Evolutionary conservation across 2,888 invertebrate genomes (phyloP).

Genomic region (Mythimna albipuncta): DNA sequence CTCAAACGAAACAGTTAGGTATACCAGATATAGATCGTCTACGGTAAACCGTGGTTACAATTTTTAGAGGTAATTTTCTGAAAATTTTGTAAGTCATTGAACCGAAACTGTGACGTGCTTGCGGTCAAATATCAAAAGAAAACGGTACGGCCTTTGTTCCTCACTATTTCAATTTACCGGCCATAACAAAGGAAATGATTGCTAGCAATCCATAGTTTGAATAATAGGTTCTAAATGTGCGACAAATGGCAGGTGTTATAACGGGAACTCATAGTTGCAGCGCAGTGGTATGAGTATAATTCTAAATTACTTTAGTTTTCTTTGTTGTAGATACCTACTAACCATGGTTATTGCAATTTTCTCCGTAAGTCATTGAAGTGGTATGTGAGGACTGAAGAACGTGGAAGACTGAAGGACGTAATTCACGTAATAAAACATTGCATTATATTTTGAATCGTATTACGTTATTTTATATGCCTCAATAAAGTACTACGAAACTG

Average conservation of each 20-base stretch:
- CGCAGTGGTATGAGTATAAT: background rate
- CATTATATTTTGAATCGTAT: background rate
- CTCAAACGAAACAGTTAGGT: background rate
- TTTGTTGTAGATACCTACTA: background rate
- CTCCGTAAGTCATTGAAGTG: background rate
- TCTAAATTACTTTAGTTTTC: background rate
- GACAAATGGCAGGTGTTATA: slow-evolving; percentile 11
- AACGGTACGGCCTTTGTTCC: slow-evolving; percentile 21
- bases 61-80: slow-evolving; percentile 13
- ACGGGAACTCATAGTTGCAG: slow-evolving; percentile 8
- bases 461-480: no score
- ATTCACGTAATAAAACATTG: background rate
- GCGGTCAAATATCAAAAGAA: slow-evolving; percentile 29
- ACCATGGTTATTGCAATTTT: background rate
- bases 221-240: slow-evolving; percentile 28
- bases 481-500: no score
- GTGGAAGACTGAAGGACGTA: background rate
- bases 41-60: background rate
- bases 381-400: background rate
- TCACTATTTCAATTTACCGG: slow-evolving; percentile 5
- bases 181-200: slow-evolving; percentile 23
- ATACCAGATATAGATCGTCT: background rate
- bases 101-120: slow-evolving; percentile 15
- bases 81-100: slow-evolving; percentile 24
- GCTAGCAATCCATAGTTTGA: slow-evolving; percentile 19